Conservation (phyloP, 1,140 invertebrate species). For the Papilio xuthus region DNA sequence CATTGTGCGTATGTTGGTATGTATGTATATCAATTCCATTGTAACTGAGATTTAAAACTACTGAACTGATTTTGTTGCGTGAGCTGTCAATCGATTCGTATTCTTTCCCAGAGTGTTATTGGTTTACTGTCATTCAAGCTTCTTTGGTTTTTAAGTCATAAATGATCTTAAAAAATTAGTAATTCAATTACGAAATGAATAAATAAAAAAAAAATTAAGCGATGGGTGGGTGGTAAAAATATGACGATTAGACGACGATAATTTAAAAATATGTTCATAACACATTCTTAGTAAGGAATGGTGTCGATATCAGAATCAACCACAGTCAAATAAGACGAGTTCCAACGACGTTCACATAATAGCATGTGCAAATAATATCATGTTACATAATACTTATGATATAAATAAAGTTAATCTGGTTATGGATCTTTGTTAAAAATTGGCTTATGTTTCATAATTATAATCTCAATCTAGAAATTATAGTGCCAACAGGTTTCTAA, state of each 20-base stretch:
- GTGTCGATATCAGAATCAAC: slow-evolving; percentile 8
- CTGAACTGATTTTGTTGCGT: too few species aligned
- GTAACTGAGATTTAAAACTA: too few species aligned
- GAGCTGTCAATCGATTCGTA: too few species aligned
- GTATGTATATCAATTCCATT: too few species aligned
- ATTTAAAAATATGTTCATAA: slow-evolving; percentile 19
- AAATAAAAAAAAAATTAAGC: background rate
- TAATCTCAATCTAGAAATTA: background rate
- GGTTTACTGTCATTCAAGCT: too few species aligned
- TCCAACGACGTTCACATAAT: slow-evolving; percentile 3
- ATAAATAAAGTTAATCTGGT: slow-evolving; percentile 1
- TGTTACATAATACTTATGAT: slow-evolving; percentile 6
- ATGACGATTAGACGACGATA: background rate
- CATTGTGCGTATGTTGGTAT: background rate
- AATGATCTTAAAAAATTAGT: background rate
- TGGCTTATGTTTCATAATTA: background rate
- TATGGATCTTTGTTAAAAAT: background rate
- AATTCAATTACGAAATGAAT: background rate
- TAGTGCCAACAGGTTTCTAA: background rate
- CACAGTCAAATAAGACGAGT: slow-evolving; percentile 9
- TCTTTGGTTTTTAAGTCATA: too few species aligned
- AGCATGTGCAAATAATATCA: slow-evolving; percentile 10
- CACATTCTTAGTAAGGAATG: slow-evolving; percentile 19
- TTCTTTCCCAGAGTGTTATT: too few species aligned
- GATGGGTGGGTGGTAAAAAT: background rate